A percentile compares a stretch with the other conserved stretches of the same genome.
phyloP scores from a whole-genome alignment of 2,797 vertebrate genomes.

The Myioborus melanocephalus region DNA sequence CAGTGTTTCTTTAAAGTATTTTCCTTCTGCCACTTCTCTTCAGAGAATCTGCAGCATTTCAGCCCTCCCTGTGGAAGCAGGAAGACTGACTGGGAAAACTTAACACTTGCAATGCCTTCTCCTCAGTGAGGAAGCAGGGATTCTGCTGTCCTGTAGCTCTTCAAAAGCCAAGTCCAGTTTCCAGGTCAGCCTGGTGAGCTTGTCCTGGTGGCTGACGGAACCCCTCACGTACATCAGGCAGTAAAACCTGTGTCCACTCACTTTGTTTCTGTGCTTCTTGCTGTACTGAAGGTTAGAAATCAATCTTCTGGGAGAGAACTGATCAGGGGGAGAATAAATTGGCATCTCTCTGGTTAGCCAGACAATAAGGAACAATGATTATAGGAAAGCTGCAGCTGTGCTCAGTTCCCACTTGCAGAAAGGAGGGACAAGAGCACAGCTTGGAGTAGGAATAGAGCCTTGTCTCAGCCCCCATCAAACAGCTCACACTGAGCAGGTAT shows the following conservation, averaged over 20 bases:
- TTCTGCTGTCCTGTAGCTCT: conserved; percentile 11
- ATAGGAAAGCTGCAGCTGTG: neutral
- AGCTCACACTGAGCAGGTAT: conserved; percentile 4
- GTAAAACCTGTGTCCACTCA: neutral
- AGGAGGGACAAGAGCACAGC: neutral
- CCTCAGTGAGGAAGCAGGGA: conserved; percentile 30
- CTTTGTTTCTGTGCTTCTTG: conserved; percentile 36
- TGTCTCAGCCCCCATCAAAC: neutral
- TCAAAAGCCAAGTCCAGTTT: neutral
- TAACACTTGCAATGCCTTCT: neutral
- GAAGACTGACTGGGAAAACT: conserved; percentile 5
- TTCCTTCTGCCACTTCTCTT: conserved; percentile 31
- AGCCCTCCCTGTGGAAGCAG: conserved; percentile 18
- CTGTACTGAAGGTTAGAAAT: neutral
- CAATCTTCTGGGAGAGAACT: neutral
- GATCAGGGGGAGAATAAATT: neutral
- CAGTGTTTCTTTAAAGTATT: conserved; percentile 25
- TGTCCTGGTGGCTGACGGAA: neutral
- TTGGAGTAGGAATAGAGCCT: neutral
- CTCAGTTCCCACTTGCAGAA: neutral
- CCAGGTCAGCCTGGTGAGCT: neutral
- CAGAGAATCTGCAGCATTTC: neutral
- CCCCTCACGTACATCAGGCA: neutral
- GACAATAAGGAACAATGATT: neutral
- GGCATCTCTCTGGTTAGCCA: neutral